Evolutionary conservation across 1,140 invertebrate species (phyloP), one percentile per base, ranked within the genome.

Genomic region (Pogonognathellus flavescens): DNA sequence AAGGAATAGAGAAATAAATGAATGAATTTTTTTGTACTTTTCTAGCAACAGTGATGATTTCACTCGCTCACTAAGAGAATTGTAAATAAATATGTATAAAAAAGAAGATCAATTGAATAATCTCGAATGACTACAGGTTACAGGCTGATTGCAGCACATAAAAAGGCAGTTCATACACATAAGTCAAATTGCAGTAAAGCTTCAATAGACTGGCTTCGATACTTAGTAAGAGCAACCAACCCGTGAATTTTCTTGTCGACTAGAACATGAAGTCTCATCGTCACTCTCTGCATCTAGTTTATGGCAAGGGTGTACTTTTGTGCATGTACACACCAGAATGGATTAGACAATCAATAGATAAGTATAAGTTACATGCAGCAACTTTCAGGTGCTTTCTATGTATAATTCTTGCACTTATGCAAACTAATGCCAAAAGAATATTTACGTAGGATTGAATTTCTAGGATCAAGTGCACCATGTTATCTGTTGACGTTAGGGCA

Each of bases 181-280:
- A 76, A 49, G 70, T 76, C 70, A 49, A 76, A 76, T n/a, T 25
- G 14, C 31, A 76, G 70, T 41, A 76, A 76, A 49, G 41, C 70
- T 76, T 50, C 41, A 50, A 41, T 76, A 41, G 25, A 49, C 6
- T 41, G 31, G n/a, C 41, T 57, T n/a, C n/a, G 53, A 57, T 57
- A 41, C 53, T 57, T 57, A 50, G 31, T 76, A 50, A 76, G 70
- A 49, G 25, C 70, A 31, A 76, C 70, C 70, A 76, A 76, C 70
- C 70, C 41, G 70, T 31, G 31, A 76, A 76, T 76, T 76, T 76
- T 76, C 31, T 76, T 76, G 41, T 49, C 70, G 41, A 50, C 70
- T 76, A 49, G 16, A 76, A 76, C 31, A 76, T 49, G 22, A 16
- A 31, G 70, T 76, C 70, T 76, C 70, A 49, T 76, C 70, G 41